phyloP scores from a whole-genome alignment of 1,140 invertebrate species.

The Trachymyrmex septentrionalis region DNA sequence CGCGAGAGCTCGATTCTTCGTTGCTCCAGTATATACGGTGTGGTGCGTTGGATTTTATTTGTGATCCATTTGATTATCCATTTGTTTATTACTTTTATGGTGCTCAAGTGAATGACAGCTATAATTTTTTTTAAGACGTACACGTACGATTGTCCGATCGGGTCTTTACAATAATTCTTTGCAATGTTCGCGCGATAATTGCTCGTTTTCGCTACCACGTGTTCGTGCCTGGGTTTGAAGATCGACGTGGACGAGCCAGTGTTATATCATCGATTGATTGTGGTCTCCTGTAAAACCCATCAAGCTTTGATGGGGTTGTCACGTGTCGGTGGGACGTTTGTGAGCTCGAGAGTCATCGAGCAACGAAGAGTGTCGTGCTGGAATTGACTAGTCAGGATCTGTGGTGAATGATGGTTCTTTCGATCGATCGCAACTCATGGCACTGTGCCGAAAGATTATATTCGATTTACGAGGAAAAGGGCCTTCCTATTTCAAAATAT shows the following conservation, averaged over 20 bases:
- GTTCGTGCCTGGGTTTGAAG: constrained; percentile 33
- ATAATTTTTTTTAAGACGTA: constrained; percentile 6
- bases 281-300: constrained; percentile 63
- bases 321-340: constrained; percentile 59
- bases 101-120: constrained; percentile 16
- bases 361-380: constrained; percentile 50
- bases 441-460: constrained; percentile 20
- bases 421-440: constrained; percentile 44
- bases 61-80: background rate
- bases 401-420: constrained; percentile 54
- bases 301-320: constrained; percentile 59
- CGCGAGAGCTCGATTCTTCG: background rate
- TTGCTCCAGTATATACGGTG: constrained; percentile 14
- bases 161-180: constrained; percentile 11
- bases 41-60: constrained; percentile 35
- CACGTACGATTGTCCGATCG: constrained; percentile 1
- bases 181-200: constrained; percentile 41
- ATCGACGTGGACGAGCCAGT: constrained; percentile 51
- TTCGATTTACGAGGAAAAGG: constrained; percentile 23
- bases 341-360: constrained; percentile 53
- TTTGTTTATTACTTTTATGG: background rate
- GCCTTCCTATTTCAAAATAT: background rate
- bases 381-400: constrained; percentile 54
- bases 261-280: constrained; percentile 58
- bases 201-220: constrained; percentile 42